Evolutionary conservation across 2,797 vertebrate genomes (phyloP), one percentile per base, ranked within the genome.

Genomic region (Vultur gryphus): DNA sequence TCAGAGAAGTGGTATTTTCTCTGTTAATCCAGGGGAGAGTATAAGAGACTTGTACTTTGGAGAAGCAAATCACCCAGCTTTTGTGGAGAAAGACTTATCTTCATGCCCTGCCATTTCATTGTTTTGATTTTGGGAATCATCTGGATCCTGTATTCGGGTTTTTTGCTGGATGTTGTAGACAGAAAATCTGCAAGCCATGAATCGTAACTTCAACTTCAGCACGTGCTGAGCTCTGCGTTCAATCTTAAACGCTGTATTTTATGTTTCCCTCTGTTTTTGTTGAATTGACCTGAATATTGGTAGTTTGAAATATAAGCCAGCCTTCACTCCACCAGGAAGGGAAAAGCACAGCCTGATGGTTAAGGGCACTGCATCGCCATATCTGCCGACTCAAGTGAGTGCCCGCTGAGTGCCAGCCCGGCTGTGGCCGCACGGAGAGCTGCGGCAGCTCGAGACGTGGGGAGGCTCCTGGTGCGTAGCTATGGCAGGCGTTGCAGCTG

Each of bases 371-470:
- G 43, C 19, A 13, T 76, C 0, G 2, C 18, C 41, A 11, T 17
- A 17, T 46, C 46, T 61, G 54, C 41, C 39, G 21, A 3, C n/a
- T 29, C 9, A 1, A 1, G 44, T 28, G 24, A 43, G 51, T 48
- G 31, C 39, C 28, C 1, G 2, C 16, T 17, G 43, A 51, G 37
- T 26, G 37, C 57, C 62, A 25, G 55, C 46, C 48, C 0, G 1
- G 31, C 54, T 44, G 37, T 19, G 65, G 35, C 71, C 77, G 35
- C 11, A 2, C n/a, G 1, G 3, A 39, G 59, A n/a, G 52, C 71
- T 71, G 39, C 51, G 25, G 52, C 58, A 65, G 51, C n/a, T 33
- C 1, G 1, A 43, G 44, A 28, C 1, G 0, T 11, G 41, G 44
- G 3, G n/a, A 46, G 39, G n/a, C 39, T 59, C 21, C 52, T 72